Evolutionary conservation across 2,113 vertebrate genomes (phyloP).

Genomic region (Zapornia atra): DNA sequence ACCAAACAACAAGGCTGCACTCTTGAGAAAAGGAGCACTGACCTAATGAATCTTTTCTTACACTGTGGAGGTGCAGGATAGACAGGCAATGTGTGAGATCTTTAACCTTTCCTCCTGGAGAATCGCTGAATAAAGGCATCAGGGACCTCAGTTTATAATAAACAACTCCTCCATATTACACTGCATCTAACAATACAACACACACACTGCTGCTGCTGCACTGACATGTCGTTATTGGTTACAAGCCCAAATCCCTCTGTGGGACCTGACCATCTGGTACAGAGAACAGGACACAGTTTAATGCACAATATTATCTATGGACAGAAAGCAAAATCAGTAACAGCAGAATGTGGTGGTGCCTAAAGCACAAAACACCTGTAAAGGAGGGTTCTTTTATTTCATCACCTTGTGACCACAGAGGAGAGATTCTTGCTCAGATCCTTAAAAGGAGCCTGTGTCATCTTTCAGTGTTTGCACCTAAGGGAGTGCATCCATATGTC

Average conservation of each 20-base stretch:
- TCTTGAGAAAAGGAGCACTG: not conserved
- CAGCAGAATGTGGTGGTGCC: not conserved
- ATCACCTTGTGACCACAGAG: not conserved
- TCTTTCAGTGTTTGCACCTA: not conserved
- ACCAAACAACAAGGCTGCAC: not conserved
- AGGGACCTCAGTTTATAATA: not conserved
- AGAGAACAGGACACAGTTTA: not conserved
- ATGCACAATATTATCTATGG: not conserved
- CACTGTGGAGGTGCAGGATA: not conserved
- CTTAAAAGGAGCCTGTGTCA: not conserved
- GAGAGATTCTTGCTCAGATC: not conserved
- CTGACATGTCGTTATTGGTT: slow-evolving; percentile 10
- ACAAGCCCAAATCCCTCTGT: slow-evolving; percentile 37
- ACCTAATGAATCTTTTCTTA: not conserved
- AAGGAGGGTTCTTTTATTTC: not conserved
- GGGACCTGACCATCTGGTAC: slow-evolving; percentile 3
- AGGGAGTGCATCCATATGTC: not conserved
- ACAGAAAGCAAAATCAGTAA: not conserved
- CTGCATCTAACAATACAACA: not conserved
- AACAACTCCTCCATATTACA: not conserved
- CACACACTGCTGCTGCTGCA: not conserved
- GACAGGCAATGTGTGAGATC: not conserved
- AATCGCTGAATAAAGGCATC: not conserved
- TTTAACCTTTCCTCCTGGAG: slow-evolving; percentile 10
- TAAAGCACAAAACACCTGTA: not conserved